Evolutionary conservation across 2,888 invertebrate species (phyloP), one percentile per base, ranked within the genome.

Genomic region (Caenorhabditis doughertyi): DNA sequence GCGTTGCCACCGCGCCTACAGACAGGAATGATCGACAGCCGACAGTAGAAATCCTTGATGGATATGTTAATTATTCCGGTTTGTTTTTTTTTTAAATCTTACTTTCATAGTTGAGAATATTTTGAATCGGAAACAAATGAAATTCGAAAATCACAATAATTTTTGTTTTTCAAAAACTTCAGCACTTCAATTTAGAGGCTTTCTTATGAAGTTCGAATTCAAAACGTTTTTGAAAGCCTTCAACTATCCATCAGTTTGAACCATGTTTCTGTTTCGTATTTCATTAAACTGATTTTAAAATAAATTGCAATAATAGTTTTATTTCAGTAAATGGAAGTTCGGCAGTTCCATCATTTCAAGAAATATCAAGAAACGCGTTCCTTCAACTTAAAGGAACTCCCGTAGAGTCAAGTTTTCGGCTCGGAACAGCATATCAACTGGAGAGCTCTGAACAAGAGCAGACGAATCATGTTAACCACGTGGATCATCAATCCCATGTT

Each of bases 51-150:
- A 70, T 84, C 23, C 72, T 73, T 29, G 82, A 84, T 47, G 84
- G 82, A 68, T 82, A 77, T 51, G 76, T 79, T 49, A 80, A 76
- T 47, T 82, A 80, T 70, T 82, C 82, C 62, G 79, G 84, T 84
- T 29, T 23, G 81, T 29, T 72, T 39, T 16, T 39, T 39, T 39
- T 32, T 32, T 32, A 32, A 32, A 7, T 32, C 4, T 32, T n/a
- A 18, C n/a, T 32, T 9, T 68, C 32, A n/a, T n/a, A 39, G 44
- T 25, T 47, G 39, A 29, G 23, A 21, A 47, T 29, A n/a, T 32
- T 44, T 58, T 35, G n/a, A 44, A 35, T 56, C n/a, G 18, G 27
- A 32, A n/a, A n/a, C n/a, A n/a, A n/a, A n/a, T n/a, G n/a, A n/a
- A n/a, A n/a, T n/a, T n/a, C n/a, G n/a, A n/a, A n/a, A n/a, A n/a